Evolutionary conservation across 2,797 vertebrate genomes (phyloP), one percentile per base, ranked within the genome.

Genomic region (Molossus molossus): DNA sequence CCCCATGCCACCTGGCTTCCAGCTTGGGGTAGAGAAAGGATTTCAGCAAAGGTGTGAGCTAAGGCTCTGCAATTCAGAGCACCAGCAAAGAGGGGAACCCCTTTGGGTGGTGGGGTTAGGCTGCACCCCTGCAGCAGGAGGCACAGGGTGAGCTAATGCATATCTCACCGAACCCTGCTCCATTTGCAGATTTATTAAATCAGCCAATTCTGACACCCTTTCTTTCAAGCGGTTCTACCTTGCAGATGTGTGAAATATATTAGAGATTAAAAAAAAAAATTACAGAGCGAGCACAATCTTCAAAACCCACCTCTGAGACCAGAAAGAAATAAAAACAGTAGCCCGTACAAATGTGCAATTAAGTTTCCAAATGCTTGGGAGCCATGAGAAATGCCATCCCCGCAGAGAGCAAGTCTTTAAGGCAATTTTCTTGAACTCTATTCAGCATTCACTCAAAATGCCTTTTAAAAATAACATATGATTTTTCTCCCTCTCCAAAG

Each of bases 231-330:
- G 23, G 96, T 97, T 98, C 97, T 98, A 95, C 98, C 98, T 98
- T 76, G 96, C 98, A 98, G 98, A 98, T 98, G 98, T 97, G 97
- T 7, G 2, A 97, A 98, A 98, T 98, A 98, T 98, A 96, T 98
- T 81, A 97, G 97, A 98, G 98, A 98, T 98, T 98, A 67, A 15
- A 6, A 83, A 98, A 98, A 98, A 98, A 97, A 98, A 98, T 98
- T 98, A 98, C 92, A 94, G 97, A 96, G 95, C 86, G 86, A 97
- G 97, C 96, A 94, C 97, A 98, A 97, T 98, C 98, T 98, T 98
- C 98, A 98, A 98, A 98, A 98, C 97, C 98, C 98, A 98, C 98
- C 98, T 98, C 97, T 3, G 98, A 98, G 98, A 98, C 98, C 97
- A 96, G 95, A 97, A 97, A 98, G 98, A 98, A 98, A 98, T 97